Evolutionary conservation across 2,797 vertebrate species (phyloP), one percentile per base, ranked within the genome.

Genomic region (Dicrostonyx torquatus): DNA sequence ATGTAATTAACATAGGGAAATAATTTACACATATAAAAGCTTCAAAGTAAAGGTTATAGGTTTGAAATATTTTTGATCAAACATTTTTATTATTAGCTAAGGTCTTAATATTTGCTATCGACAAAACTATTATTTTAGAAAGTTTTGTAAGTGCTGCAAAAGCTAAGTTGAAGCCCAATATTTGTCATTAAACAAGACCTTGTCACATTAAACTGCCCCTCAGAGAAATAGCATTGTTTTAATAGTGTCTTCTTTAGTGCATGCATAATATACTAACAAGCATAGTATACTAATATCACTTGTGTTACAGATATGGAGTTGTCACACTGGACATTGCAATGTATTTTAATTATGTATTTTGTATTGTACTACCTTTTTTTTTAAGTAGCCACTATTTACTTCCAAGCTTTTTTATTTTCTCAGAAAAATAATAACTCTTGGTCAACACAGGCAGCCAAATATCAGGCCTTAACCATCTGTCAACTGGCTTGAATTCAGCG

Each of bases 381-480:
- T 94, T 94, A 96, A 96, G 87, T 55, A 97, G 95, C 91, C 91
- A 90, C 95, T 98, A 48, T 80, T 93, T 48, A 73, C 95, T 97
- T 97, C 94, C 68, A 96, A 96, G 96, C 94, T 97, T 97, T 98
- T 98, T 97, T 95, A 98, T 98, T 98, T 98, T 98, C 97, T 98
- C 98, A 98, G 98, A 98, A 98, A 98, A 99, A 98, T 98, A 98
- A 98, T 98, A 98, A 98, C 95, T 98, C 98, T 96, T 98, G 96
- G 97, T 98, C 97, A 97, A 98, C 97, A 95, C 11, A 98, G 96
- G 97, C 97, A 98, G 98, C 98, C 98, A 99, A 98, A 98, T 98
- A 98, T 98, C 98, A 98, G 98, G 98, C 96, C 98, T 98, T 98
- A 98, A 98, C 98, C 98, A 98, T 99, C 98, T 98, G 98, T 99